Percentiles rank a stretch among this genome's conserved stretches.
Evolutionary conservation across 2,113 vertebrate species (phyloP).

Genomic region (Copsychus sechellarum): DNA sequence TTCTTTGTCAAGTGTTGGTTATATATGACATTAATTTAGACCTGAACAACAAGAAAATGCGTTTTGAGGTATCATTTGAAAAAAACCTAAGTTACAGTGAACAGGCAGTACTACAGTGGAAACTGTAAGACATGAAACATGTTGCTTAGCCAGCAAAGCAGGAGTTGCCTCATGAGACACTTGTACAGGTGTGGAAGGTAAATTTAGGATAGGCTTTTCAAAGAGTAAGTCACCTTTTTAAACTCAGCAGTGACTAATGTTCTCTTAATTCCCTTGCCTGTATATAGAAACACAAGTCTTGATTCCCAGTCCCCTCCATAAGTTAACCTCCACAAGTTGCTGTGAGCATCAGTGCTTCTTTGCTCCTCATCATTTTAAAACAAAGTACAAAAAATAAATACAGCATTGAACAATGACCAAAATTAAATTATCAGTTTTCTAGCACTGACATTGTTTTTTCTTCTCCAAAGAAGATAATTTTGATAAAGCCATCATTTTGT

Average conservation of each 20-base stretch:
- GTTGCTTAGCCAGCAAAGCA: neutral
- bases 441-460: neutral
- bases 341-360: neutral
- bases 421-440: neutral
- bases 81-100: neutral
- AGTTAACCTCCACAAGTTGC: neutral
- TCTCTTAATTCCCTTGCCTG: neutral
- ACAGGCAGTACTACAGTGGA: neutral
- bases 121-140: neutral
- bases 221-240: neutral
- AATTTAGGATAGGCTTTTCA: neutral
- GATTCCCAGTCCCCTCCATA: neutral
- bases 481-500: neutral
- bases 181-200: neutral
- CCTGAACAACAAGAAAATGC: neutral
- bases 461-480: neutral
- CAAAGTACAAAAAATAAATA: neutral
- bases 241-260: neutral
- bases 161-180: neutral
- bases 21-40: neutral
- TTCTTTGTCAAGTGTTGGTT: neutral
- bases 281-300: neutral
- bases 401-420: neutral
- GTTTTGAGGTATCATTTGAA: neutral
- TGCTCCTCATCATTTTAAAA: neutral